Conservation (phyloP, 1,140 invertebrate species). For the Hypsibius dujardini region DNA sequence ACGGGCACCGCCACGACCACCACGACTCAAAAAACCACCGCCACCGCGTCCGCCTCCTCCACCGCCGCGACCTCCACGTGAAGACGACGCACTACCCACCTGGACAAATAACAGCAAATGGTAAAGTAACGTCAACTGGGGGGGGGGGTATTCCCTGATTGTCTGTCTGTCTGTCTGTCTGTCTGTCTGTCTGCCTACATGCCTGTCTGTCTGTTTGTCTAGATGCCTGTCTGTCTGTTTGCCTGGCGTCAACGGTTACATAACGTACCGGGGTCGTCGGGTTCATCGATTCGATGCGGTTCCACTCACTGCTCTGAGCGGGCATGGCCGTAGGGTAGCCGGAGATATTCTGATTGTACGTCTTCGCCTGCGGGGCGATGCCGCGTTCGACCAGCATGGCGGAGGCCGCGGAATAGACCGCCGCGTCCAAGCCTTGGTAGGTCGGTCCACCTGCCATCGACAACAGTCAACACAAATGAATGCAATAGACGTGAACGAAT, state of each 20-base stretch:
- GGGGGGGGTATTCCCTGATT: too few species aligned
- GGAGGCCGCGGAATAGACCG: slow-evolving; percentile 4
- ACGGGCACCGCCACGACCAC: not conserved
- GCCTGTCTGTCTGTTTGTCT: too few species aligned
- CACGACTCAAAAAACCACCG: not conserved
- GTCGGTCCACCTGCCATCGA: not conserved
- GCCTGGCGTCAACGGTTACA: too few species aligned
- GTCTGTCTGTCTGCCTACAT: too few species aligned
- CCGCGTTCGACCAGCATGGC: not conserved
- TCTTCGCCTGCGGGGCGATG: not conserved
- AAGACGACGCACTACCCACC: not conserved
- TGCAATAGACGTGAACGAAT: too few species aligned
- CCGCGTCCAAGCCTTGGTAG: not conserved
- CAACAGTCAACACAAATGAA: too few species aligned
- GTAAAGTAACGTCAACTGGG: too few species aligned
- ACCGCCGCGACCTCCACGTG: not conserved
- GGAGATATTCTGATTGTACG: not conserved
- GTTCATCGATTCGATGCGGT: not conserved
- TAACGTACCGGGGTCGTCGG: not conserved
- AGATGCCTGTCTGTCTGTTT: too few species aligned
- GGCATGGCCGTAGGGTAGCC: not conserved
- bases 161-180: too few species aligned
- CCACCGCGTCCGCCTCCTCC: not conserved
- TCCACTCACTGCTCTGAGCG: not conserved
- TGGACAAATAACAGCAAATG: not conserved